Evolutionary conservation across 2,888 invertebrate species (phyloP), one percentile per base, ranked within the genome.

Genomic region (Trachelus tabidus): DNA sequence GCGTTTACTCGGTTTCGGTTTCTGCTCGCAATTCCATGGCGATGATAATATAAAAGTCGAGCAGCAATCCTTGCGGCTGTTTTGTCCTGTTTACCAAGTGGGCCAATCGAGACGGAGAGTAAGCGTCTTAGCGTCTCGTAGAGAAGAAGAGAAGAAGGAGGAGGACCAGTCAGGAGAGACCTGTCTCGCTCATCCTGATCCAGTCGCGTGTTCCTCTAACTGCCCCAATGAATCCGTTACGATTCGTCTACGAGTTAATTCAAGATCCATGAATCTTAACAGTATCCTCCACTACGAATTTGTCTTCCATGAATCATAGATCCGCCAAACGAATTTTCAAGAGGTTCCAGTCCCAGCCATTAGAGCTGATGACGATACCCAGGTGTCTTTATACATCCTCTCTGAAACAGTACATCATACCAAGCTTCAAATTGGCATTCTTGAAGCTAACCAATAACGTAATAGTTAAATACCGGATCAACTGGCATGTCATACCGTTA

Each of bases 41-140:
- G 30, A 40, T 73, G 31, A 30, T 34, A 40, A 30, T 69, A 35
- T 69, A 85, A 86, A 89, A 87, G 85, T 86, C 85, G 85, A 85
- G 84, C 85, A 84, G 15, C 71, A 81, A 85, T 86, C 85, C 81
- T 81, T 82, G 82, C 34, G 80, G 81, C 87, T 86, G 90, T 89
- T 90, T 90, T 90, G 91, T 90, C 89, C 91, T 90, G 89, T 90
- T 91, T 91, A 87, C 85, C 89, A 91, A 91, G 89, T 91, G 87
- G 91, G 90, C 88, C 91, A 88, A 91, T 89, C 88, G 91, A 91
- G 90, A 91, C 90, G 86, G 91, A 91, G 91, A 91, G 91, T 91
- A 87, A 86, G 76, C 73, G 76, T 73, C 73, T 69, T 40, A 69
- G 78, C 68, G 73, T 35, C 73, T 76, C 23, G 23, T 23, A 23